Conservation (phyloP, 2,113 vertebrate genomes). For the Lampris megalopsis region DNA sequence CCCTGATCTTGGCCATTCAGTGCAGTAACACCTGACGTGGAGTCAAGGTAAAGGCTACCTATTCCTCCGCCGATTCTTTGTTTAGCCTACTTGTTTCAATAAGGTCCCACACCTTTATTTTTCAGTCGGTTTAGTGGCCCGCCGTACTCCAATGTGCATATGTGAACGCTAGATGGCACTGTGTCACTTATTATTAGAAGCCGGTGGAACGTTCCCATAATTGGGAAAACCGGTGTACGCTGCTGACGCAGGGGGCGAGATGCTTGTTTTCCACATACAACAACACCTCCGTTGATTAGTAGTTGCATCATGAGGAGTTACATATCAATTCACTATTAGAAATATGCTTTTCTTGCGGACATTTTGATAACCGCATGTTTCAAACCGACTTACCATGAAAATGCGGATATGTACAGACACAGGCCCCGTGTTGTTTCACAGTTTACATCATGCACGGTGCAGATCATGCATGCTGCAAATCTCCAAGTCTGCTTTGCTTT, state of each 20-base stretch:
- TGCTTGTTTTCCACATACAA: conserved; percentile 53
- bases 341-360: conserved; percentile 44
- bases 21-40: conserved; percentile 41
- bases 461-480: not conserved
- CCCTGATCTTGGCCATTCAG: conserved; percentile 57
- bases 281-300: conserved; percentile 43
- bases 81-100: not conserved
- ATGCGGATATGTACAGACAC: not conserved
- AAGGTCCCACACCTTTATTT: not conserved
- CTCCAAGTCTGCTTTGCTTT: conserved; percentile 11
- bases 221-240: conserved; percentile 40
- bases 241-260: conserved; percentile 60
- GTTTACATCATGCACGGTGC: not conserved
- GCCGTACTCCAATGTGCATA: conserved; percentile 61
- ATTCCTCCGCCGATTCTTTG: conserved; percentile 11
- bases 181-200: conserved; percentile 77
- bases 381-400: not conserved
- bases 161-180: conserved; percentile 81
- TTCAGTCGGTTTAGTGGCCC: conserved; percentile 4
- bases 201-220: conserved; percentile 51
- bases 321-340: conserved; percentile 28
- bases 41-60: conserved; percentile 30
- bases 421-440: not conserved
- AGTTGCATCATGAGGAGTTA: conserved; percentile 35
- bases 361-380: not conserved